These are phyloP conservation scores for Heteromurus nitidus DNA, from an alignment of 2,888 invertebrate genomes.

Conservation along the genomic window DNA sequence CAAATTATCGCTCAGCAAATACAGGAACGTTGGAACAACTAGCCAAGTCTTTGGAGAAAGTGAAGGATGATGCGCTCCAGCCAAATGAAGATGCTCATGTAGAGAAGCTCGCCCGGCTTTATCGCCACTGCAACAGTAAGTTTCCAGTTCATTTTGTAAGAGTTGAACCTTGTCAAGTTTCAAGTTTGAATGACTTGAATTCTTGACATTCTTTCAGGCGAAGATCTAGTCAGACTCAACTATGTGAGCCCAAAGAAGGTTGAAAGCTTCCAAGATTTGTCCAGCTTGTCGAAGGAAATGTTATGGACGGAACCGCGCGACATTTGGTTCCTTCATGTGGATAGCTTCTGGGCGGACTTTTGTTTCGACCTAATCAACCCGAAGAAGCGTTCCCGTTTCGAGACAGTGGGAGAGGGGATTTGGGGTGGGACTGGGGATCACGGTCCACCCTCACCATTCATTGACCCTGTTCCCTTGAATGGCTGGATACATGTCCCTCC, in stretches of 20 bases:
- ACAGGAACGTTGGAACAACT: slow-evolving; percentile 81
- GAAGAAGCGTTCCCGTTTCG: slow-evolving; percentile 75
- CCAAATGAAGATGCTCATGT: slow-evolving; percentile 80
- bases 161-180: too few relatives aligned
- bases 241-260: slow-evolving; percentile 75
- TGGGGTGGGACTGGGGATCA: slow-evolving; percentile 71
- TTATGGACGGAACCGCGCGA: slow-evolving; percentile 91
- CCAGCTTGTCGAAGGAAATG: slow-evolving; percentile 75
- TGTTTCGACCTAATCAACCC: slow-evolving; percentile 80
- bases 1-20: slow-evolving; percentile 82
- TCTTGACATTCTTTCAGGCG: too few relatives aligned
- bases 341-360: slow-evolving; percentile 96
- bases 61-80: slow-evolving; percentile 81
- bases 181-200: too few relatives aligned
- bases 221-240: slow-evolving; percentile 56
- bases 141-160: not conserved
- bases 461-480: slow-evolving; percentile 91
- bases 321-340: slow-evolving; percentile 89
- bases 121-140: slow-evolving; percentile 54
- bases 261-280: slow-evolving; percentile 67
- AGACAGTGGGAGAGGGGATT: slow-evolving; percentile 74
- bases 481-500: slow-evolving; percentile 81
- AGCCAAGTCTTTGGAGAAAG: slow-evolving; percentile 85
- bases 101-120: slow-evolving; percentile 37
- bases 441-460: slow-evolving; percentile 77